These are phyloP conservation scores for Takifugu bimaculatus DNA, from an alignment of 2,113 vertebrate genomes.

Conservation along the genomic window DNA sequence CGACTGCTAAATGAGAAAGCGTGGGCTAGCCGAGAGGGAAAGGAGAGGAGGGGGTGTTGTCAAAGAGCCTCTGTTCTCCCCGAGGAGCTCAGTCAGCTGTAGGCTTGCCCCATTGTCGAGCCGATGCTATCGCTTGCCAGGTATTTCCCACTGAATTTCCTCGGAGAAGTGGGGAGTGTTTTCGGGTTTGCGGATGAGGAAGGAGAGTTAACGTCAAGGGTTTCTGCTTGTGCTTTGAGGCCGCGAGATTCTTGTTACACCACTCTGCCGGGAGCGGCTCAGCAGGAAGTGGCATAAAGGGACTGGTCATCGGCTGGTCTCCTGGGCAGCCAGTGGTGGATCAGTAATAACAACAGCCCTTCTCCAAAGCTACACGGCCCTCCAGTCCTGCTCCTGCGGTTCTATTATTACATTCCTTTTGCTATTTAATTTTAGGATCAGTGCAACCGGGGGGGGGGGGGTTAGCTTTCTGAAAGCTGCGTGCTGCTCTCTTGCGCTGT, in stretches of 20 bases:
- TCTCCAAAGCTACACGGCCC: conserved; percentile 7
- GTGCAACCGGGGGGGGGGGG: conserved; percentile 30
- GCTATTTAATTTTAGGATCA: conserved; percentile 68
- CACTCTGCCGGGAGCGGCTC: conserved; percentile 56
- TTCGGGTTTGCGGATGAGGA: conserved; percentile 15
- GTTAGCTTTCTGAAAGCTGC: conserved; percentile 12
- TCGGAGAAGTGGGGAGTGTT: conserved; percentile 43
- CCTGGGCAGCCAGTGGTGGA: conserved; percentile 14
- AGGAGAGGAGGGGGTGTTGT: conserved; percentile 44
- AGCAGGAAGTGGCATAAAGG: conserved; percentile 59
- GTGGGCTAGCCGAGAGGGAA: conserved; percentile 65
- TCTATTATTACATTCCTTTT: conserved; percentile 67
- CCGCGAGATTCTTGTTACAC: conserved; percentile 52
- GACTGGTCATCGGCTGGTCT: conserved; percentile 20
- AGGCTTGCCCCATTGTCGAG: conserved; percentile 58
- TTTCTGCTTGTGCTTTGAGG: conserved; percentile 39
- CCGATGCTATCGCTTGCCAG: conserved; percentile 62
- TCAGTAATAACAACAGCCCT: conserved; percentile 28
- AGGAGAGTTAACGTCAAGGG: conserved; percentile 56
- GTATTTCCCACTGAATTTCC: conserved; percentile 64
- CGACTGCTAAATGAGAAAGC: conserved; percentile 71
- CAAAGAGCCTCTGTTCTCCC: conserved; percentile 74
- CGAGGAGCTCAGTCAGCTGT: conserved; percentile 69
- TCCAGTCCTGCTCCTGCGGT: conserved; percentile 28
- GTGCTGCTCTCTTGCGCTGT: not conserved